Evolutionary conservation across 2,113 vertebrate species (phyloP).

Genomic region (Eonycteris spelaea): DNA sequence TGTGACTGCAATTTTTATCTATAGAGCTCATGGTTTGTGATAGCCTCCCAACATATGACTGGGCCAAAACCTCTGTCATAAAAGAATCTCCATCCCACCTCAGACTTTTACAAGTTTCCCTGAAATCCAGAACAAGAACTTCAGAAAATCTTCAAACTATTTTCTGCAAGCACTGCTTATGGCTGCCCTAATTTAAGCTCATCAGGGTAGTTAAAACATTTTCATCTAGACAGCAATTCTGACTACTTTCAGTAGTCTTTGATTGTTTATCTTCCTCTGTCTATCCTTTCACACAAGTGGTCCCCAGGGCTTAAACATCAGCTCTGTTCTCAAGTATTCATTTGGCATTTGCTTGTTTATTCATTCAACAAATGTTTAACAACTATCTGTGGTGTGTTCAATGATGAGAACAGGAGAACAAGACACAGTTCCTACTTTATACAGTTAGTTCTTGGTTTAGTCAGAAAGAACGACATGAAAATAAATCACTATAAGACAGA

Average conservation of each 20-base stretch:
- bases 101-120: background rate
- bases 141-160: constrained; percentile 19
- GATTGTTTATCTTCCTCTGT: background rate
- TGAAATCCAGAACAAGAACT: background rate
- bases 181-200: background rate
- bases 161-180: background rate
- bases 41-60: background rate
- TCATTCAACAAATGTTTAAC: constrained; percentile 15
- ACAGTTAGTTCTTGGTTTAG: background rate
- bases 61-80: constrained; percentile 18
- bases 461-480: constrained; percentile 36
- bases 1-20: background rate
- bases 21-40: background rate
- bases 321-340: background rate
- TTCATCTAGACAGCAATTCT: constrained; percentile 5
- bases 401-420: background rate
- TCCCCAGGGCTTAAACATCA: background rate
- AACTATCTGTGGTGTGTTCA: background rate
- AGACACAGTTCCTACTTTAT: background rate
- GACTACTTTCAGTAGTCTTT: background rate
- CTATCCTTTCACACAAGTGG: background rate
- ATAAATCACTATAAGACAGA: background rate
- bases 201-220: background rate
- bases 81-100: background rate
- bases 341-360: background rate